Conservation (phyloP, 1,140 invertebrate species). For the Panagrolaimus sp. region DNA sequence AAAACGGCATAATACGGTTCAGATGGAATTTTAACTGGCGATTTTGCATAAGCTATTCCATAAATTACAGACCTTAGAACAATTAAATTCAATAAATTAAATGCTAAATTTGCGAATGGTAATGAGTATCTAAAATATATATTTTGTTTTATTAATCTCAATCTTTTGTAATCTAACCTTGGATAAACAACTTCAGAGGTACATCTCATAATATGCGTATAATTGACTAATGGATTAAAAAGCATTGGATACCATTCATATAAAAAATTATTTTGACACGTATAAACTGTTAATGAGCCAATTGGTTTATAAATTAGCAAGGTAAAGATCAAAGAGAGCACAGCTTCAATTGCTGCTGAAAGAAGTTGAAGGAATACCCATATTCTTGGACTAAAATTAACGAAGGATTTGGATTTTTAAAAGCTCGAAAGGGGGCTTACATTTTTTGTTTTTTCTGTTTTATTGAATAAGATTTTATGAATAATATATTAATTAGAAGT, state of each 20-base stretch:
- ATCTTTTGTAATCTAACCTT: constrained; percentile 74
- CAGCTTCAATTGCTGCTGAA: constrained; percentile 36
- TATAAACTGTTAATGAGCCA: constrained; percentile 30
- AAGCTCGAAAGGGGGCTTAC: neutral
- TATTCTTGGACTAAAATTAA: constrained; percentile 32
- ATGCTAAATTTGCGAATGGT: constrained; percentile 82
- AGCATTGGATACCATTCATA: constrained; percentile 93
- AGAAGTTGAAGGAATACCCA: constrained; percentile 39
- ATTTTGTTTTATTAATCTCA: constrained; percentile 35
- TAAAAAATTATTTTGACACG: constrained; percentile 67
- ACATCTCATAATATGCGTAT: constrained; percentile 79
- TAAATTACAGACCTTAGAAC: constrained; percentile 68
- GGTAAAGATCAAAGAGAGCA: constrained; percentile 30
- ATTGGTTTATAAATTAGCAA: constrained; percentile 33
- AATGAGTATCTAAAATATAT: constrained; percentile 77
- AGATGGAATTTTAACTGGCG: constrained; percentile 68
- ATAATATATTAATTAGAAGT: constrained; percentile 26
- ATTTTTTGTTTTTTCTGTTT: neutral
- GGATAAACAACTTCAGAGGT: constrained; percentile 95
- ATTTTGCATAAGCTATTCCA: constrained; percentile 65
- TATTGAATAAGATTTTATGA: constrained; percentile 29
- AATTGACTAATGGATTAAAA: constrained; percentile 86
- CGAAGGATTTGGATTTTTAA: neutral
- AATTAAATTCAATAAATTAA: constrained; percentile 76
- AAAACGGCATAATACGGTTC: constrained; percentile 79